phyloP scores from a whole-genome alignment of 2,797 vertebrate genomes.

The Poecilia velifera region DNA sequence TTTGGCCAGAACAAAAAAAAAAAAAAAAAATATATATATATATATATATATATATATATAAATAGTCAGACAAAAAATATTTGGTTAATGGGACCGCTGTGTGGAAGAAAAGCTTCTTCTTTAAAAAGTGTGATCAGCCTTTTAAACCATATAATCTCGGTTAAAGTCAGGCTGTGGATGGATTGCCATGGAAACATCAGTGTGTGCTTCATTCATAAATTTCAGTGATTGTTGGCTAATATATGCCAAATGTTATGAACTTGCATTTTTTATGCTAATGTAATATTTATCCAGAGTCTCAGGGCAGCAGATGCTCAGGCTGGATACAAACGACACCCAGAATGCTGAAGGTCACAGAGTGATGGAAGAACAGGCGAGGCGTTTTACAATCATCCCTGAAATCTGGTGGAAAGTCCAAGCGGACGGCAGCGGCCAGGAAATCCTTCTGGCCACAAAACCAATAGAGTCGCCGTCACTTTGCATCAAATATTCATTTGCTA shows the following conservation, averaged over 20 bases:
- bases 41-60: too few species aligned
- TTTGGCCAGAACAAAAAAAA: too few species aligned
- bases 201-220: background rate
- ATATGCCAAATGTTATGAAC: background rate
- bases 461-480: conserved; percentile 7
- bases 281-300: background rate
- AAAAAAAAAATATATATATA: too few species aligned
- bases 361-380: background rate
- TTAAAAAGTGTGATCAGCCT: too few species aligned
- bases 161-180: background rate
- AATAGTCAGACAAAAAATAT: too few species aligned
- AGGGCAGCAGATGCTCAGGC: background rate
- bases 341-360: background rate
- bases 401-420: background rate
- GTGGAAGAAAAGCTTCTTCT: too few species aligned
- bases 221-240: background rate
- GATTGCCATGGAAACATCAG: background rate
- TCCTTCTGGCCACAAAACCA: conserved; percentile 16
- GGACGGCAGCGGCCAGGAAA: background rate
- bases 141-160: background rate
- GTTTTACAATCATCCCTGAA: background rate
- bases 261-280: background rate
- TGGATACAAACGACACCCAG: background rate
- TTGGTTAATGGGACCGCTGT: too few species aligned
- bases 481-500: conserved; percentile 70